Conservation (phyloP, 2,797 vertebrate species). For the Intellagama lesueurii region DNA sequence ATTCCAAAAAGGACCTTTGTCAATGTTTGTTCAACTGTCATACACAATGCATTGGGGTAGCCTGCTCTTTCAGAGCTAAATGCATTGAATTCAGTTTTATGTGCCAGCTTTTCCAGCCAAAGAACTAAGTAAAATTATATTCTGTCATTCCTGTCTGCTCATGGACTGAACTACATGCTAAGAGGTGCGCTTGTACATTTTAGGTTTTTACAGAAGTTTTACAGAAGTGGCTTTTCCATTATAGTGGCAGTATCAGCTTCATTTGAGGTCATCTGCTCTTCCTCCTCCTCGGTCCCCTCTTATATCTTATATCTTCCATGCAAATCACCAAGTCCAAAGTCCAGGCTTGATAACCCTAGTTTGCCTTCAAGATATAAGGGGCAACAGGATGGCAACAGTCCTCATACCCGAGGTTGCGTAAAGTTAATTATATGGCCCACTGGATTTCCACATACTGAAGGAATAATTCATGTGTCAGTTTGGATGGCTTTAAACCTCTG, state of each 20-base stretch:
- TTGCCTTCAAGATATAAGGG: background rate
- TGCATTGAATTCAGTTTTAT: background rate
- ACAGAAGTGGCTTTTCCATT: background rate
- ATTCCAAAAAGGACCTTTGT: background rate
- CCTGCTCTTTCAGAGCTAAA: background rate
- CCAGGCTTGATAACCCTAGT: background rate
- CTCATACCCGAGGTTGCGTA: background rate
- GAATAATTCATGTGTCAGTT: conserved; percentile 27
- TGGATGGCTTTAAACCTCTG: conserved; percentile 14
- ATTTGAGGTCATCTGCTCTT: background rate
- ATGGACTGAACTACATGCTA: background rate
- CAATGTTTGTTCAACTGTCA: too few relatives aligned
- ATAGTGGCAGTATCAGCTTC: background rate
- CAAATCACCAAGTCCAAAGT: background rate
- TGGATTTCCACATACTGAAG: conserved; percentile 26
- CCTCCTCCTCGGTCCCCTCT: background rate
- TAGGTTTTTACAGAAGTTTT: background rate
- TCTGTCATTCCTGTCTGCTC: background rate
- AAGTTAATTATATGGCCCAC: conserved; percentile 1
- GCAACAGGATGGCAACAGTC: background rate
- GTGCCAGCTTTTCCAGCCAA: background rate
- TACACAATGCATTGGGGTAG: background rate
- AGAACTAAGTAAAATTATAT: background rate
- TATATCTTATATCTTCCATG: background rate
- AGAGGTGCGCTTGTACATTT: background rate